A percentile compares a stretch with the other conserved stretches of the same genome.
These are phyloP conservation scores for Macaria notata DNA, from an alignment of 2,888 invertebrate species.

Conservation along the genomic window DNA sequence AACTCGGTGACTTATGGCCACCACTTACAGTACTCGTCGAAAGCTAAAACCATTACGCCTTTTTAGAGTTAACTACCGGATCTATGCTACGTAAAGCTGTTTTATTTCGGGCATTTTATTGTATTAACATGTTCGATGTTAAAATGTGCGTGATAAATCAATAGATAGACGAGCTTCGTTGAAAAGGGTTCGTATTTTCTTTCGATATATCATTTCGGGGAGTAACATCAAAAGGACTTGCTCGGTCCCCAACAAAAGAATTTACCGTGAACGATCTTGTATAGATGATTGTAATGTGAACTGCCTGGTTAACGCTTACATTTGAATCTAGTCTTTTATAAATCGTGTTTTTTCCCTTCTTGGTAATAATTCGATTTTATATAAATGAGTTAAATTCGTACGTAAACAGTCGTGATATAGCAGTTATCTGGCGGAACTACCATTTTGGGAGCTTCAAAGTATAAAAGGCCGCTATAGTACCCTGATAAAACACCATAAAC, in stretches of 20 bases:
- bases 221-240: slow-evolving; percentile 58
- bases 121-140: slow-evolving; percentile 44
- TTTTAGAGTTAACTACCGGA: slow-evolving; percentile 49
- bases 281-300: slow-evolving; percentile 62
- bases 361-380: too few species aligned
- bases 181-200: slow-evolving; percentile 35
- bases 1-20: slow-evolving; percentile 30
- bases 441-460: too few species aligned
- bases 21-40: slow-evolving; percentile 38
- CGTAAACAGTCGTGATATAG: slow-evolving; percentile 23
- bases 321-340: too few species aligned
- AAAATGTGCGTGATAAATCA: slow-evolving; percentile 46
- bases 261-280: slow-evolving; percentile 44
- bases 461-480: slow-evolving; percentile 50
- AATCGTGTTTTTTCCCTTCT: too few species aligned
- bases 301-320: slow-evolving; percentile 4
- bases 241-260: slow-evolving; percentile 45
- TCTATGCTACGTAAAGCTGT: slow-evolving; percentile 46
- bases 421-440: slow-evolving; percentile 38
- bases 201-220: slow-evolving; percentile 52
- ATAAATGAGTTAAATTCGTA: slow-evolving; percentile 2
- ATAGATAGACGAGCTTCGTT: slow-evolving; percentile 34
- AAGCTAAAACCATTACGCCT: slow-evolving; percentile 42
- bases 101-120: slow-evolving; percentile 39
- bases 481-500: slow-evolving; percentile 70